Percentiles rank a stretch among this genome's conserved stretches.
Conservation (phyloP, 2,797 vertebrate genomes). For the Eremophila alpestris region DNA sequence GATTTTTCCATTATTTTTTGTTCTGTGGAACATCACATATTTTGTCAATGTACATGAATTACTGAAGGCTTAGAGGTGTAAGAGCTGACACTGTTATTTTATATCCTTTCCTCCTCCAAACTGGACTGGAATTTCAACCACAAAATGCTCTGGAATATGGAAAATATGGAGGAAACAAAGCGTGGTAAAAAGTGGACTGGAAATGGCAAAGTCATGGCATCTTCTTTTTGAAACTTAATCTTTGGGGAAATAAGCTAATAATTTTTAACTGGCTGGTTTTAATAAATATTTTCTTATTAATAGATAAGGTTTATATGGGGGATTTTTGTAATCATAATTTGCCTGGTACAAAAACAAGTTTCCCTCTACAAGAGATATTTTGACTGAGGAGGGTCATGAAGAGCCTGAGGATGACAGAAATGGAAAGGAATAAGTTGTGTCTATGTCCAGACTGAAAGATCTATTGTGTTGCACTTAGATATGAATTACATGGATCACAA, state of each 20-base stretch:
- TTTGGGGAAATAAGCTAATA: neutral
- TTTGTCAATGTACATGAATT: neutral
- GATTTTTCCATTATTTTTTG: neutral
- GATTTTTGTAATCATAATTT: neutral
- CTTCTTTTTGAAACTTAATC: neutral
- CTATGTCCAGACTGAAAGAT: neutral
- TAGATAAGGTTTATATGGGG: neutral
- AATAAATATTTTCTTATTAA: neutral
- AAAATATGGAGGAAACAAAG: neutral
- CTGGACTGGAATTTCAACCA: neutral
- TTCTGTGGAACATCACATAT: neutral
- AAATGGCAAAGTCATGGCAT: neutral
- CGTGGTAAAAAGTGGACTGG: neutral
- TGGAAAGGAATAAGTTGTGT: neutral
- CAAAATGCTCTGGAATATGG: neutral
- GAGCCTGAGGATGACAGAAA: neutral
- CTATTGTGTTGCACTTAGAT: neutral
- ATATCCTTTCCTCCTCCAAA: rapidly evolving
- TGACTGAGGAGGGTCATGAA: neutral
- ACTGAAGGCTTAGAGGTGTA: neutral
- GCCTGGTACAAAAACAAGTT: neutral
- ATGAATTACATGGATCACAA: neutral
- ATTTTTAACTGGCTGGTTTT: neutral
- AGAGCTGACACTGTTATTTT: neutral
- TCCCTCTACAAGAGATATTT: neutral